These are phyloP conservation scores for Neotoxoptera formosana DNA, from an alignment of 1,140 invertebrate genomes.

Conservation along the genomic window DNA sequence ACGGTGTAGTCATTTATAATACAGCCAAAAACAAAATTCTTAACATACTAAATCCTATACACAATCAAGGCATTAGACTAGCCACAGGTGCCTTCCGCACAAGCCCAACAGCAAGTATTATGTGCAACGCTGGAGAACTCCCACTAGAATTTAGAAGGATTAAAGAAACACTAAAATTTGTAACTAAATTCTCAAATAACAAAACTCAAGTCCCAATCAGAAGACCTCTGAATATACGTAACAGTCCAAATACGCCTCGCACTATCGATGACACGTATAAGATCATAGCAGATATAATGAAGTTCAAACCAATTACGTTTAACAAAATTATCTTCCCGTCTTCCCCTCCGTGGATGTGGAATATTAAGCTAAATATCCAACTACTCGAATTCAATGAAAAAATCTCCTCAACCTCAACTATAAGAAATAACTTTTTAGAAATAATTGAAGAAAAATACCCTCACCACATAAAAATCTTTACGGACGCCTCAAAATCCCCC, in stretches of 20 bases:
- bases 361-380: not conserved
- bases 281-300: not conserved
- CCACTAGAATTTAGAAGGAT: constrained; percentile 5
- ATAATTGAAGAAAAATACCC: too few relatives aligned
- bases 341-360: not conserved
- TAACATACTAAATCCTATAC: not conserved
- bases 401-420: too few relatives aligned
- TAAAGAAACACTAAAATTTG: not conserved
- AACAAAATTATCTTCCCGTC: constrained; percentile 6
- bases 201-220: not conserved
- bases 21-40: not conserved
- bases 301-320: not conserved
- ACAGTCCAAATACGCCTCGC: not conserved
- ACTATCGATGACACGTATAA: not conserved
- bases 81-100: not conserved
- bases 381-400: too few relatives aligned
- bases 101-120: not conserved
- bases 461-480: too few relatives aligned
- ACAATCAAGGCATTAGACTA: not conserved
- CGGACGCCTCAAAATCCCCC: too few relatives aligned
- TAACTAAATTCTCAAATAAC: not conserved
- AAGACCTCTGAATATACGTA: not conserved
- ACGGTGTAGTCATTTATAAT: not conserved
- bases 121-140: not conserved
- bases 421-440: too few relatives aligned